phyloP scores from a whole-genome alignment of 2,797 vertebrate species.

The Pseudopleuronectes americanus region DNA sequence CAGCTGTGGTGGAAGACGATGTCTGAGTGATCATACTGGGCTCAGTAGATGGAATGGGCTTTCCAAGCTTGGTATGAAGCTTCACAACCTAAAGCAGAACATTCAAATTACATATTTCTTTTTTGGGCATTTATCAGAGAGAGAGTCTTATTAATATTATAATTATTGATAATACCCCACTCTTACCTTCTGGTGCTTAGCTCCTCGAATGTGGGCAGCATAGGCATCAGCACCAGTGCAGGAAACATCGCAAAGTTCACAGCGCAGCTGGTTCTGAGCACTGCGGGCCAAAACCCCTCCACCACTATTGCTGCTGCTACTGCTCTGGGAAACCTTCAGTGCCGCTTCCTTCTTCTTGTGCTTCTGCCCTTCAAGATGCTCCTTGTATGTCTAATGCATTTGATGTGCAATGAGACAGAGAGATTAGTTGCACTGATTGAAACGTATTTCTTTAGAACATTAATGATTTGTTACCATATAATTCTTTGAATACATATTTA shows the following conservation, averaged over 20 bases:
- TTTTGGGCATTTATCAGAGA: background rate
- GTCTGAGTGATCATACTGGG: constrained; percentile 94
- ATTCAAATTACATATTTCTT: background rate
- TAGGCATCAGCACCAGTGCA: constrained; percentile 97
- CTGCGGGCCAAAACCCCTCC: constrained; percentile 87
- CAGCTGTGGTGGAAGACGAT: constrained; percentile 86
- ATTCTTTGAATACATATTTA: no score
- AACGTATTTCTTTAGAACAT: no score
- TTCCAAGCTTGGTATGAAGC: constrained; percentile 97
- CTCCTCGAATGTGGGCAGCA: constrained; percentile 95
- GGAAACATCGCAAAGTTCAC: constrained; percentile 97
- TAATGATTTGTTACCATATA: no score
- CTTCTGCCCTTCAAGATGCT: constrained; percentile 98
- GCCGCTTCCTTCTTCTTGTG: constrained; percentile 99
- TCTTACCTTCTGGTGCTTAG: constrained; percentile 97
- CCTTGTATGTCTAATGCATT: constrained; percentile 91
- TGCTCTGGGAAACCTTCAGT: constrained; percentile 93
- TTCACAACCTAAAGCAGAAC: constrained; percentile 90
- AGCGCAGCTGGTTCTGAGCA: constrained; percentile 95
- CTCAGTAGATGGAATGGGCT: constrained; percentile 98
- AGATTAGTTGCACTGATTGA: background rate
- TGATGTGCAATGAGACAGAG: background rate
- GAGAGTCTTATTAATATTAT: no score
- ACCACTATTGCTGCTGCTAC: constrained; percentile 80
- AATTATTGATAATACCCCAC: background rate